phyloP scores from a whole-genome alignment of 2,888 invertebrate genomes.

The Microctonus aethiopoides region DNA sequence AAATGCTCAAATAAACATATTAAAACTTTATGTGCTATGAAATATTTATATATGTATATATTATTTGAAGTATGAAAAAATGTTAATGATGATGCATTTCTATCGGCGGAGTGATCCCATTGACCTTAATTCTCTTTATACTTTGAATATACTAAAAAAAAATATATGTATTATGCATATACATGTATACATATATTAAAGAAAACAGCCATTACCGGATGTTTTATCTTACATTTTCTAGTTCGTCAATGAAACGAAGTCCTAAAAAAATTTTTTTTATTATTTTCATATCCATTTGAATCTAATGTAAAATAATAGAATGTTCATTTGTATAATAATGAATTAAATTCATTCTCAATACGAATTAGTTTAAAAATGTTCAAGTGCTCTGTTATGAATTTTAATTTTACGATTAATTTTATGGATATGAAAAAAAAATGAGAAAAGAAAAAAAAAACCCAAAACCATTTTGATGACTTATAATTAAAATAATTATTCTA shows the following conservation, averaged over 20 bases:
- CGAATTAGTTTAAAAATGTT: not conserved
- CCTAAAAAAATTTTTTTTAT: not conserved
- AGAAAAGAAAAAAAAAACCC: not conserved
- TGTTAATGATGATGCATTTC: not conserved
- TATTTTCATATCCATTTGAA: not conserved
- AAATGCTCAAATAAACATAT: not conserved
- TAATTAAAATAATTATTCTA: not conserved
- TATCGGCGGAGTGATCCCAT: not conserved
- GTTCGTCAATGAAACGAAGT: slow-evolving; percentile 10
- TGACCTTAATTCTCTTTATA: not conserved
- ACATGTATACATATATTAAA: not conserved
- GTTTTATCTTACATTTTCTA: not conserved
- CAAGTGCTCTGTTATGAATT: not conserved
- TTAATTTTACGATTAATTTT: too few relatives aligned
- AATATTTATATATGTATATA: not conserved
- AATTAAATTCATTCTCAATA: not conserved
- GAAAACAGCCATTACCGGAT: not conserved
- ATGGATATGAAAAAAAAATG: not conserved
- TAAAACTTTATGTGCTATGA: not conserved
- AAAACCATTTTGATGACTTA: not conserved
- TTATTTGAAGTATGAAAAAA: not conserved
- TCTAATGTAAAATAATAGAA: too few relatives aligned
- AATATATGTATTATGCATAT: not conserved
- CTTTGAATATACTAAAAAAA: not conserved
- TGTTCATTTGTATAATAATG: not conserved